These are phyloP conservation scores for Drosophila grimshawi DNA, from an alignment of 1,140 invertebrate species.

Conservation along the genomic window DNA sequence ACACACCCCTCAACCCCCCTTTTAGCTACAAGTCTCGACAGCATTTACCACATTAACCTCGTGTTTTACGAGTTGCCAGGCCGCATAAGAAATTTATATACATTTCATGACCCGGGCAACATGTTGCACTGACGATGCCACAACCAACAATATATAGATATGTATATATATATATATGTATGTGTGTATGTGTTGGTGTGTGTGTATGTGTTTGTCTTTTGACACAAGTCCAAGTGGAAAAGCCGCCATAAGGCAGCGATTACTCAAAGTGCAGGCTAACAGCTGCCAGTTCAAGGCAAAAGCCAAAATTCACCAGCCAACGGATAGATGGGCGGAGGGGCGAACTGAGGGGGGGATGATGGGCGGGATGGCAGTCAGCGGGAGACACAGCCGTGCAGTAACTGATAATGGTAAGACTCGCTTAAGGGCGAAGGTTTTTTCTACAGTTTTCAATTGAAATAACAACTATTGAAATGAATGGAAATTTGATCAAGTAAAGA, in stretches of 20 bases:
- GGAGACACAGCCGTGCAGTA: slow-evolving; percentile 22
- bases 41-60: slow-evolving; percentile 80
- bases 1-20: background rate
- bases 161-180: slow-evolving; percentile 17
- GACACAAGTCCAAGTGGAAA: slow-evolving; percentile 74
- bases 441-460: background rate
- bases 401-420: slow-evolving; percentile 34
- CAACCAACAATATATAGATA: slow-evolving; percentile 35
- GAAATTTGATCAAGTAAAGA: too few species aligned
- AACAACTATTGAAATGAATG: too few species aligned
- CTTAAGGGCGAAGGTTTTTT: slow-evolving; percentile 15
- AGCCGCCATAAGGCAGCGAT: slow-evolving; percentile 67
- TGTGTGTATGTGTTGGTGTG: slow-evolving; percentile 5
- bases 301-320: slow-evolving; percentile 4
- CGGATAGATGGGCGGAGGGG: background rate
- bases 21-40: slow-evolving; percentile 38
- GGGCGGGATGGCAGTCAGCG: background rate
- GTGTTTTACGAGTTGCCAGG: slow-evolving; percentile 78
- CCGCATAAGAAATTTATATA: slow-evolving; percentile 82
- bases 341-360: background rate
- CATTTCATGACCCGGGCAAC: slow-evolving; percentile 77
- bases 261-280: slow-evolving; percentile 79
- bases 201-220: slow-evolving; percentile 40
- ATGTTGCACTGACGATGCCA: slow-evolving; percentile 73
- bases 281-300: slow-evolving; percentile 55